Base-by-base conservation (phyloP, 2,797 vertebrate genomes). In the Diplodus puntazzo region DNA sequence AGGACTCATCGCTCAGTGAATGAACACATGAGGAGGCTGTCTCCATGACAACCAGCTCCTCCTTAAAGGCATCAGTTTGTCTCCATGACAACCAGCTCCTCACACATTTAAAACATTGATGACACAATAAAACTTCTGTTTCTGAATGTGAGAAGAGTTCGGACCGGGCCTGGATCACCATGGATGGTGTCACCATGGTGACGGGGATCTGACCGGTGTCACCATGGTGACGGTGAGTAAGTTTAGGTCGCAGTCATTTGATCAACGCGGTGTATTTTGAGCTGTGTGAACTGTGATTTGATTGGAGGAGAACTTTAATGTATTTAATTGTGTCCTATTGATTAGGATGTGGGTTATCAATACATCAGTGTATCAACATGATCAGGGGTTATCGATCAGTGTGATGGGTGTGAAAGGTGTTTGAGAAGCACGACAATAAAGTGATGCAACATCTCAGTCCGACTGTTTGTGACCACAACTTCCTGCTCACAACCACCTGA, bases 371-470 rank as follows among this genome's bases (percentile, higher is more conserved):
- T 12, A 55, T 54, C 4, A 43, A 18, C 55, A 12, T 46, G 54
- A n/a, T 39, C 57, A 5, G 11, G 61, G 55, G 23, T 70, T 73
- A 58, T 43, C 25, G 69, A 70, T 82, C 73, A 57, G 23, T 68
- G 64, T 76, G 64, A 49, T 4, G 42, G 75, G 18, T 52, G 23
- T 69, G 25, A 16, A 57, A 57, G 25, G 34, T 49, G 43, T 43
- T 52, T 17, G 27, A 53, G 70, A 50, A 79, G 50, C 77, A 52
- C 67, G 27, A 43, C n/a, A 88, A 75, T 83, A 85, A 88, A 88
- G 48, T 79, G 48, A 61, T 69, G 64, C 11, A 68, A 20, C 30
- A 25, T 68, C 25, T 49, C 45, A 49, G 6, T 20, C 27, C 14
- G 1, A 12, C n/a, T 42, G 2, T 13, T 11, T 45, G 13, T 45